These are phyloP conservation scores for Antigone vipio DNA, from an alignment of 2,113 vertebrate genomes.

Conservation along the genomic window DNA sequence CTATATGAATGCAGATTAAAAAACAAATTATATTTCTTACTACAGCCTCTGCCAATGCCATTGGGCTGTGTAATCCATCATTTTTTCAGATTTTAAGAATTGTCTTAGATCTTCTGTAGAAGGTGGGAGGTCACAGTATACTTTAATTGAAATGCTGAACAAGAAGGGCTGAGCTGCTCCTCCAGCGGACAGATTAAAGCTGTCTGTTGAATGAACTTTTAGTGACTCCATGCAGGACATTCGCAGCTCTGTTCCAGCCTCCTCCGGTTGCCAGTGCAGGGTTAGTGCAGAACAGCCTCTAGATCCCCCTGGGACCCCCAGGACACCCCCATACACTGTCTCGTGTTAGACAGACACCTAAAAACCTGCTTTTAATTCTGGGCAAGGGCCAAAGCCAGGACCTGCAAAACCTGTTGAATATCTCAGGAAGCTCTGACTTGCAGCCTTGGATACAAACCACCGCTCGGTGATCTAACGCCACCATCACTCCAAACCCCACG, in stretches of 20 bases:
- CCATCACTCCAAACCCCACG: background rate
- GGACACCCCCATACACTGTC: background rate
- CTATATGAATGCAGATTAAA: background rate
- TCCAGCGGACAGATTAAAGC: background rate
- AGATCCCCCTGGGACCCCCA: background rate
- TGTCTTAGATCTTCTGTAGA: background rate
- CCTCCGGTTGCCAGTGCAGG: background rate
- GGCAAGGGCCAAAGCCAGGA: background rate
- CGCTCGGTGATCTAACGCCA: background rate
- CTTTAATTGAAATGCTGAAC: background rate
- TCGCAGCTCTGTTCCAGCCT: background rate
- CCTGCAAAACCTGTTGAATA: background rate
- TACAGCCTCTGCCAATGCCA: background rate
- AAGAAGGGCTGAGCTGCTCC: background rate
- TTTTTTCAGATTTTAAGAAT: background rate
- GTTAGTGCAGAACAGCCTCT: background rate
- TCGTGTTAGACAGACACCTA: background rate
- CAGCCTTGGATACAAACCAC: background rate
- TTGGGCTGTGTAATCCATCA: rapidly evolving
- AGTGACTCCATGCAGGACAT: background rate
- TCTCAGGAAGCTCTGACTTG: background rate
- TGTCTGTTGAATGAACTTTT: background rate
- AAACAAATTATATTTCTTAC: background rate
- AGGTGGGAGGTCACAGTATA: background rate
- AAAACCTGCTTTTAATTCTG: background rate